These are phyloP conservation scores for Neuroterus valhalla DNA, from an alignment of 1,140 invertebrate genomes.

Conservation along the genomic window DNA sequence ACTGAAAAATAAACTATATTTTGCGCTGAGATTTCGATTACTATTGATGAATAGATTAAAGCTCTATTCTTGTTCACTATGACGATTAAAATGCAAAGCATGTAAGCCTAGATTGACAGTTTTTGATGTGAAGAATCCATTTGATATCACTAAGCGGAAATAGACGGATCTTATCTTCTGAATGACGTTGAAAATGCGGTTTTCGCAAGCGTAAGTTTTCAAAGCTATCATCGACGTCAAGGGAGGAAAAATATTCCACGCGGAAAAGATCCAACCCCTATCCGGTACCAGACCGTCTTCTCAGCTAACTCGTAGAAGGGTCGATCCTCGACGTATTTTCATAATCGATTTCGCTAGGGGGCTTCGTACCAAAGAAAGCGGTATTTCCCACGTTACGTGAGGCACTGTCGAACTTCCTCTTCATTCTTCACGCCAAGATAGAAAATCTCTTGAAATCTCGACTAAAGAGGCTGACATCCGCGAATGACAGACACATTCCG, in stretches of 20 bases:
- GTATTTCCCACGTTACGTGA: conserved; percentile 2
- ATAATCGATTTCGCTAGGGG: conserved; percentile 30
- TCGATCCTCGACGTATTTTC: conserved; percentile 25
- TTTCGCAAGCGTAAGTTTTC: conserved; percentile 28
- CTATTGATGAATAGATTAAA: too few species aligned
- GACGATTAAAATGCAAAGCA: conserved; percentile 10
- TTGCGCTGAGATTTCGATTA: too few species aligned
- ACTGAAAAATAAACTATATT: too few species aligned
- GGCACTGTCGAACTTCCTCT: conserved; percentile 23
- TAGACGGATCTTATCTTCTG: conserved; percentile 28
- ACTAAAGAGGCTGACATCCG: background rate
- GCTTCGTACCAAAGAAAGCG: conserved; percentile 26
- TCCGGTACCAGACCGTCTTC: conserved; percentile 21
- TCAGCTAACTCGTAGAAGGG: conserved; percentile 19
- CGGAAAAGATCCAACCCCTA: conserved; percentile 23
- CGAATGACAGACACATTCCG: conserved; percentile 16
- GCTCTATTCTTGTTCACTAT: too few species aligned
- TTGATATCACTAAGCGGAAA: conserved; percentile 31
- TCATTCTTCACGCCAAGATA: conserved; percentile 17
- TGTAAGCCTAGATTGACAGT: conserved; percentile 14
- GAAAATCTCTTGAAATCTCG: conserved; percentile 17
- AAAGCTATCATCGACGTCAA: conserved; percentile 29
- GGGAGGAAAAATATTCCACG: conserved; percentile 30
- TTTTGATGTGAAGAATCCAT: conserved; percentile 16
- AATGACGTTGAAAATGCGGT: conserved; percentile 30